Percentiles rank a stretch among this genome's conserved stretches.
phyloP scores from a whole-genome alignment of 2,113 vertebrate genomes.

The Engystomops pustulosus region DNA sequence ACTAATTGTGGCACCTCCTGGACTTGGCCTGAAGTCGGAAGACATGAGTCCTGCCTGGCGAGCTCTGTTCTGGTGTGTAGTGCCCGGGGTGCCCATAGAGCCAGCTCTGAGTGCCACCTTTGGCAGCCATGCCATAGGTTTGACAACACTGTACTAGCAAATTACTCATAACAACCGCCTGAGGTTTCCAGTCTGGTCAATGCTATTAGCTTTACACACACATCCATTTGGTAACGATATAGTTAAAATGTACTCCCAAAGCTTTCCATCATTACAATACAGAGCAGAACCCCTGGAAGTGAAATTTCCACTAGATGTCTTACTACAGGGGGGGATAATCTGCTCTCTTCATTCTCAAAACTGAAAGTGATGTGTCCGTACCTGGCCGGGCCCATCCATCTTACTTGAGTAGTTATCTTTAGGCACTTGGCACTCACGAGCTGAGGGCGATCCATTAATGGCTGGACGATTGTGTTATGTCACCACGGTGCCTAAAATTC shows the following conservation, averaged over 20 bases:
- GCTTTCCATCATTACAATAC: constrained; percentile 5
- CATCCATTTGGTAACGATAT: neutral
- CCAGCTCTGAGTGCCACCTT: too few relatives aligned
- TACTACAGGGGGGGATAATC: constrained; percentile 43
- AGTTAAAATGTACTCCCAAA: neutral
- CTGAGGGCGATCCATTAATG: constrained; percentile 47
- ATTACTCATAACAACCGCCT: too few relatives aligned
- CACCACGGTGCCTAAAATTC: constrained; percentile 46
- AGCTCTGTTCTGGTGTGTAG: too few relatives aligned
- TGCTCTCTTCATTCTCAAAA: constrained; percentile 46
- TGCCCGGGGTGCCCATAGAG: too few relatives aligned
- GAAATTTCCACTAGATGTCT: constrained; percentile 35
- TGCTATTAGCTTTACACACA: neutral
- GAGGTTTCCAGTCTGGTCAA: neutral
- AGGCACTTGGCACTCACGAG: constrained; percentile 27
- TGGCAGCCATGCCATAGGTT: too few relatives aligned
- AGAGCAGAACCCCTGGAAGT: neutral
- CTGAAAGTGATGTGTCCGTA: constrained; percentile 33
- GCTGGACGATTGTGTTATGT: constrained; percentile 15
- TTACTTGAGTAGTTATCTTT: constrained; percentile 37
- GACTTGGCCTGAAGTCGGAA: too few relatives aligned
- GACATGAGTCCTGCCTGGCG: too few relatives aligned
- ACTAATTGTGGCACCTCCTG: too few relatives aligned
- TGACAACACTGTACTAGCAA: too few relatives aligned
- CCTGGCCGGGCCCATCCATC: constrained; percentile 30